Percentiles rank a stretch among this genome's conserved stretches.
These are phyloP conservation scores for Pseudorasbora parva DNA, from an alignment of 2,113 vertebrate genomes.

Conservation along the genomic window DNA sequence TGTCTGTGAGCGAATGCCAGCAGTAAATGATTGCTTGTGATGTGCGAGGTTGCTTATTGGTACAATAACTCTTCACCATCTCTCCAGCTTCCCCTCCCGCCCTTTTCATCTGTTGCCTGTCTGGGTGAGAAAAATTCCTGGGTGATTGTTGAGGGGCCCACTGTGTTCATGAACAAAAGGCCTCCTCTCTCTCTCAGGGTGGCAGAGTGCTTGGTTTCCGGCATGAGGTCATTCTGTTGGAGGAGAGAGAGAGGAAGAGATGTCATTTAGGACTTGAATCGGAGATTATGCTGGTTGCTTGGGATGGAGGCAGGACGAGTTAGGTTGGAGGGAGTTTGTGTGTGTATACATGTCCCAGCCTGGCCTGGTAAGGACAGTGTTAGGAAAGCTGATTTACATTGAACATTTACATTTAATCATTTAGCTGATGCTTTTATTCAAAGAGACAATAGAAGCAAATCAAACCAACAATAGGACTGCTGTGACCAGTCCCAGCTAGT, in stretches of 20 bases:
- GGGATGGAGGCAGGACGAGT: conserved; percentile 24
- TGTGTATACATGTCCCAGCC: conserved; percentile 59
- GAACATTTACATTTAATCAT: too few species aligned
- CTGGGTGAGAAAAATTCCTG: conserved; percentile 77
- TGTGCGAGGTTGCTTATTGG: conserved; percentile 42
- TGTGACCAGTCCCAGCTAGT: too few species aligned
- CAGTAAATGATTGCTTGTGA: conserved; percentile 13
- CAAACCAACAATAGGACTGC: too few species aligned
- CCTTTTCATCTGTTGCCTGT: conserved; percentile 52
- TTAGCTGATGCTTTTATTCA: too few species aligned
- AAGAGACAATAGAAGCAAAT: too few species aligned
- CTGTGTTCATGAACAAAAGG: conserved; percentile 77
- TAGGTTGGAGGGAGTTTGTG: conserved; percentile 2
- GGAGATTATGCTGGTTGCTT: conserved; percentile 64
- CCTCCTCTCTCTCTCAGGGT: conserved; percentile 70
- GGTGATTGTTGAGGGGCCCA: conserved; percentile 76
- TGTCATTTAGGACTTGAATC: conserved; percentile 68
- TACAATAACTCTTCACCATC: conserved; percentile 43
- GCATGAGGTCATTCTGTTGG: conserved; percentile 77
- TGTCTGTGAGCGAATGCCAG: conserved; percentile 25
- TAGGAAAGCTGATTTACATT: not conserved
- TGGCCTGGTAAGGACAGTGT: conserved; percentile 64
- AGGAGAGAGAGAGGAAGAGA: conserved; percentile 60
- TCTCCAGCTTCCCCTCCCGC: conserved; percentile 25
- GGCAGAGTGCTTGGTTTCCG: conserved; percentile 75